Base-by-base conservation (phyloP, 2,888 invertebrate species). In the Hemistola chrysoprasaria region DNA sequence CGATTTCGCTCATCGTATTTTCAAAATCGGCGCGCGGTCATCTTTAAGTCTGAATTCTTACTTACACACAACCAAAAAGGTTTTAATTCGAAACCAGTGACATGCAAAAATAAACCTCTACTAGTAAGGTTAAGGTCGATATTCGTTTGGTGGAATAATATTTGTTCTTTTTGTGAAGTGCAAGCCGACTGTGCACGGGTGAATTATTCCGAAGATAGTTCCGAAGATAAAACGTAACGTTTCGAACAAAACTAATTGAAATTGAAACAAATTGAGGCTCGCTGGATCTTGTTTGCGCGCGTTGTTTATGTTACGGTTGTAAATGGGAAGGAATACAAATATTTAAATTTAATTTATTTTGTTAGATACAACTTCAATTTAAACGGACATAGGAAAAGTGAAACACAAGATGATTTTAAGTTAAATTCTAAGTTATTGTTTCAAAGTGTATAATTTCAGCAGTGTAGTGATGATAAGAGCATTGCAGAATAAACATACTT, bases 1-100 rank as follows among this genome's bases (percentile, higher is more conserved):
- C 65, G 64, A 75, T 78, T 84, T 84, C 80, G 65, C 80, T 80
- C 78, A 72, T 82, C 78, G 85, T 85, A 86, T 84, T 84, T 87
- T 83, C 76, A 82, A 85, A 86, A 85, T 79, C 78, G 74, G 71
- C 67, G 71, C 78, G 59, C 64, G 66, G 60, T 59, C 64, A 62
- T 62, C 60, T 63, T 58, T 42, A 61, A 61, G 59, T 53, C 42
- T 44, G 51, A 53, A 62, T 59, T 54, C 59, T 51, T 58, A 34
- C 35, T 6, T 35, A 25, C 31, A 22, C 32, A 42, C 23, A 36
- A 21, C 27, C 29, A 23, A 28, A 46, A 35, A 47, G 46, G 28
- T 24, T 33, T 30, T 22, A 51, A 31, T 35, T 34, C 5, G 7
- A 16, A 4, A 6, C 3, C 22, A 2, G 1, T 0, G 3, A 6